Evolutionary conservation across 1,140 invertebrate species (phyloP), one percentile per base, ranked within the genome.

Genomic region (Agrilus planipennis): DNA sequence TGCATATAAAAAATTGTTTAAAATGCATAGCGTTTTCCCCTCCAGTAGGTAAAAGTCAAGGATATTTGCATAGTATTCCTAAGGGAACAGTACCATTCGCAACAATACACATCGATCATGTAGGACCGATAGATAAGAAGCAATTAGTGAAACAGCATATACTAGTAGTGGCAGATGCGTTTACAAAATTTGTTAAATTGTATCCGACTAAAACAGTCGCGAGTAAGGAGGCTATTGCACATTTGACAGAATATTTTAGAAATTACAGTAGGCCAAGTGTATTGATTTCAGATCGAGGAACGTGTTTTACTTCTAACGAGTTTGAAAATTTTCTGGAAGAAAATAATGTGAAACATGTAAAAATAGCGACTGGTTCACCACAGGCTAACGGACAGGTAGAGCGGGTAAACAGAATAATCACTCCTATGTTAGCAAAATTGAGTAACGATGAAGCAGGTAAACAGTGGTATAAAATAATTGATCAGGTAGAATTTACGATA

Each of bases 271-370:
- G 44, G 34, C 52, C 53, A 10, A 40, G 25, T 12, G 17, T 29
- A 15, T 44, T 61, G 20, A 47, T 58, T 7, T 52, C 49, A 3
- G 54, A 58, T 42, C 44, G 53, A 34, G 55, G 51, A 12, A 52
- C 42, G 15, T 32, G 32, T 39, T 60, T 58, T 39, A 55, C 48
- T 12, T 54, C 53, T 12, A 20, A 38, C 3, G 49, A 55, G 4
- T 57, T 56, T 45, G 29, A 41, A 34, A 39, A 47, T 7, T 54
- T 51, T 40, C 7, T 48, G 3, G 21, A 22, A 11, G 20, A 45
- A 5, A 43, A 42, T 7, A 34, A 44, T 44, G 23, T 39, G 25
- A 23, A 4, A n/a, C 31, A 34, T 18, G 11, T 39, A 2, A 2
- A 16, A 7, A 34, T 44, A 18, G 37, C 43, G n/a, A 40, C 38